These are phyloP conservation scores for Odontophorus gujanensis DNA, from an alignment of 2,113 vertebrate genomes.

Conservation along the genomic window DNA sequence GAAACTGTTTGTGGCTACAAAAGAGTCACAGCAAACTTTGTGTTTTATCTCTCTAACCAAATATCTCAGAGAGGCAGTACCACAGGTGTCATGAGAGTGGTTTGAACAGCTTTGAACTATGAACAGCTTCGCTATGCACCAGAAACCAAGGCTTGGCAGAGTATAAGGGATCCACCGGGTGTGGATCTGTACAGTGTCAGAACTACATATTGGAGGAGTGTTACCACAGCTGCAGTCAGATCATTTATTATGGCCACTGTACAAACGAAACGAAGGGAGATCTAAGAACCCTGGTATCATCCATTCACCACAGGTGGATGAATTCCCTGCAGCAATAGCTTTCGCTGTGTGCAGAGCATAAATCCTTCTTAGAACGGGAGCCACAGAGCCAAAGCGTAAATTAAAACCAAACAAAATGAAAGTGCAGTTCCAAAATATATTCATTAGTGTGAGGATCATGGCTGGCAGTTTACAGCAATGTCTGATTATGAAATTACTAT, in stretches of 20 bases:
- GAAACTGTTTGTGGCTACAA: not conserved
- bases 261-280: not conserved
- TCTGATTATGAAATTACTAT: constrained; percentile 66
- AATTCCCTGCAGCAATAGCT: not conserved
- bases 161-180: accelerated
- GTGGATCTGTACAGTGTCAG: not conserved
- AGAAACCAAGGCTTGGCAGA: not conserved
- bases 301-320: not conserved
- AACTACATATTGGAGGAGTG: not conserved
- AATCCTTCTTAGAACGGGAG: not conserved
- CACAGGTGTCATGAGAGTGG: not conserved
- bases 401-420: constrained; percentile 14
- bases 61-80: not conserved
- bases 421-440: not conserved
- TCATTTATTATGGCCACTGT: not conserved
- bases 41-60: not conserved
- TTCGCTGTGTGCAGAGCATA: not conserved
- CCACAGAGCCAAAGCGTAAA: not conserved
- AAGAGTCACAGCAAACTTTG: not conserved
- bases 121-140: not conserved
- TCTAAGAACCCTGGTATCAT: not conserved
- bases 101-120: not conserved
- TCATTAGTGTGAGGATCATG: constrained; percentile 18
- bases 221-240: not conserved
- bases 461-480: constrained; percentile 31